Conservation (phyloP, 2,113 vertebrate species). For the Gambusia affinis region DNA sequence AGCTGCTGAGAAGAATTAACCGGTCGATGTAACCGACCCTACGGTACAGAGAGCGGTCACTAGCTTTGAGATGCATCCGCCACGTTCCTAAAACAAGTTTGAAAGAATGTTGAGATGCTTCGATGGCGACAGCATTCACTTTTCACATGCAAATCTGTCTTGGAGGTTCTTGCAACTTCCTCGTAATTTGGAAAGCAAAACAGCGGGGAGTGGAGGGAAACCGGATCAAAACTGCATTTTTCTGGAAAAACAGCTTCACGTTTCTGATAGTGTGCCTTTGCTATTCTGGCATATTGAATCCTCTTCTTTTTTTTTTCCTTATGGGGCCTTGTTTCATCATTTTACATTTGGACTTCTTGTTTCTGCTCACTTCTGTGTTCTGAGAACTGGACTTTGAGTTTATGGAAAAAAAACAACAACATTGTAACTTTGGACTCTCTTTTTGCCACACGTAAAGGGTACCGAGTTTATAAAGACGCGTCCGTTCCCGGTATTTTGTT, state of each 20-base stretch:
- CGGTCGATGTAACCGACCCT: constrained; percentile 65
- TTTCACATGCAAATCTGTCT: constrained; percentile 37
- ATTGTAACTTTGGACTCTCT: neutral
- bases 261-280: constrained; percentile 71
- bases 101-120: constrained; percentile 46
- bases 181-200: constrained; percentile 40
- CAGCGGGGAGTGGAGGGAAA: constrained; percentile 36
- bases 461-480: constrained; percentile 19
- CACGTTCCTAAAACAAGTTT: constrained; percentile 36
- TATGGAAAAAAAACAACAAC: neutral
- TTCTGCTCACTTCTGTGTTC: constrained; percentile 6
- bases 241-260: constrained; percentile 25
- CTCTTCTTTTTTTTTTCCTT: constrained; percentile 8
- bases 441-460: neutral
- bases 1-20: constrained; percentile 51
- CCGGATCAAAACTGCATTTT: constrained; percentile 28
- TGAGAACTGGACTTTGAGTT: constrained; percentile 33
- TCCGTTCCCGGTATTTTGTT: neutral
- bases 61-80: constrained; percentile 65
- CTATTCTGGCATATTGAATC: constrained; percentile 59
- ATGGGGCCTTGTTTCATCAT: constrained; percentile 14
- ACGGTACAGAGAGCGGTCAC: constrained; percentile 57
- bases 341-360: constrained; percentile 8
- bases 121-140: constrained; percentile 31
- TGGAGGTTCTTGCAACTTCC: constrained; percentile 66